Evolutionary conservation across 2,888 invertebrate species (phyloP).

Genomic region (Ctenicera cuprea): DNA sequence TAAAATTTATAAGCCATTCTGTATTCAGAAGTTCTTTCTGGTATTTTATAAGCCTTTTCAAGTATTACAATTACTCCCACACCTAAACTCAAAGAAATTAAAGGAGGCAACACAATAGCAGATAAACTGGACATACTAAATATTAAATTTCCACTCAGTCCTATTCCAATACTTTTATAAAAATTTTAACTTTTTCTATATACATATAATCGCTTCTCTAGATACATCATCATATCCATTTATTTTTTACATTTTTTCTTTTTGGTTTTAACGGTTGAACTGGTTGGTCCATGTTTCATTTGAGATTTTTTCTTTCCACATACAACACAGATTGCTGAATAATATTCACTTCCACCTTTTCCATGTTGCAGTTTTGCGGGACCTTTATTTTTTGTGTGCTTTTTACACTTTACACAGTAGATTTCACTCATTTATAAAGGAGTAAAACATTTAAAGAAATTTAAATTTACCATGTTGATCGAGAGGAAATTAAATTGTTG

Average conservation of each 20-base stretch:
- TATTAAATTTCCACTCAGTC: slow-evolving; percentile 7
- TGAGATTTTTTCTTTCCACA: background rate
- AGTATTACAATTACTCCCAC: slow-evolving; percentile 5
- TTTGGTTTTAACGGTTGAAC: background rate
- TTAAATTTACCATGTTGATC: background rate
- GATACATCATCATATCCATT: slow-evolving; percentile 13
- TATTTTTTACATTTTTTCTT: slow-evolving; percentile 12
- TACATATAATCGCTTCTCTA: slow-evolving; percentile 11
- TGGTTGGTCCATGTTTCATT: background rate
- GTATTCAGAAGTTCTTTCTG: background rate
- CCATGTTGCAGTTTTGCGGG: background rate
- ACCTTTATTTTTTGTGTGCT: background rate
- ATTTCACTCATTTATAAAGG: slow-evolving; percentile 8
- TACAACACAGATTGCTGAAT: too few species aligned
- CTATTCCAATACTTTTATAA: slow-evolving; percentile 12
- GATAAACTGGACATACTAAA: background rate
- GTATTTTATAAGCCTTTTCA: background rate
- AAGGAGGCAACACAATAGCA: too few species aligned
- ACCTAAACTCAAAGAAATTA: background rate
- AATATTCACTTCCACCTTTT: slow-evolving; percentile 1
- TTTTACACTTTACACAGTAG: background rate
- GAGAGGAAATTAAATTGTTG: slow-evolving; percentile 1
- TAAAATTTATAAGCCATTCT: slow-evolving; percentile 1
- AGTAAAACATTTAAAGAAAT: slow-evolving; percentile 4
- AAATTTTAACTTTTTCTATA: background rate